Percentiles rank a stretch among this genome's conserved stretches.
These are phyloP conservation scores for Bubo blakistoni DNA, from an alignment of 2,113 vertebrate species.

Conservation along the genomic window DNA sequence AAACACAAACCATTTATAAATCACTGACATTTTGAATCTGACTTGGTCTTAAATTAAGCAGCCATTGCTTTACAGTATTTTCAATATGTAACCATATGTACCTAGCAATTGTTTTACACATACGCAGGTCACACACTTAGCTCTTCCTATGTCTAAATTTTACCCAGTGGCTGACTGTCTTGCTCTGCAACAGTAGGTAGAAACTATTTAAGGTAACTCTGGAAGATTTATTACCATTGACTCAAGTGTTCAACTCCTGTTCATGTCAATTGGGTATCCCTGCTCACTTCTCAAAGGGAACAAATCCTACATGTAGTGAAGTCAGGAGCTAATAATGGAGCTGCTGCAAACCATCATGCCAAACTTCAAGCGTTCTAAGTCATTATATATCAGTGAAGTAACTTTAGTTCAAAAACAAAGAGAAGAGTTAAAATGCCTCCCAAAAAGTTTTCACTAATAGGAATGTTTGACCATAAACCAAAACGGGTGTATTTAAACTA, in stretches of 20 bases:
- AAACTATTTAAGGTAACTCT: background rate
- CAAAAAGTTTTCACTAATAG: background rate
- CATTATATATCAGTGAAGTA: background rate
- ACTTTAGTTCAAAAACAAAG: background rate
- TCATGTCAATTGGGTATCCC: rapidly evolving
- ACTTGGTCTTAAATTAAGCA: background rate
- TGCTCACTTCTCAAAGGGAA: background rate
- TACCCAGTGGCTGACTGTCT: background rate
- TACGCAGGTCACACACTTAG: background rate
- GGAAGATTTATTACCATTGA: background rate
- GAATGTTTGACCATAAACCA: background rate
- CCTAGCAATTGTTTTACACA: background rate
- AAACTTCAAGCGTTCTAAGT: background rate
- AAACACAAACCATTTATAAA: background rate
- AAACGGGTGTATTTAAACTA: background rate
- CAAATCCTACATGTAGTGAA: background rate
- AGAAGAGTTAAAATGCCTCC: background rate
- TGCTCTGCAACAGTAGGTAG: background rate
- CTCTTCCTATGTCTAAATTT: background rate
- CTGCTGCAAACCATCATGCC: background rate
- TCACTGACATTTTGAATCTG: background rate
- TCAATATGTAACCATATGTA: background rate
- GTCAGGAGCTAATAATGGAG: background rate
- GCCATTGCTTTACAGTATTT: background rate
- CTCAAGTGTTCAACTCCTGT: background rate